A percentile compares a stretch with the other conserved stretches of the same genome.
Conservation (phyloP, 2,113 vertebrate species). For the Scolopax mira region DNA sequence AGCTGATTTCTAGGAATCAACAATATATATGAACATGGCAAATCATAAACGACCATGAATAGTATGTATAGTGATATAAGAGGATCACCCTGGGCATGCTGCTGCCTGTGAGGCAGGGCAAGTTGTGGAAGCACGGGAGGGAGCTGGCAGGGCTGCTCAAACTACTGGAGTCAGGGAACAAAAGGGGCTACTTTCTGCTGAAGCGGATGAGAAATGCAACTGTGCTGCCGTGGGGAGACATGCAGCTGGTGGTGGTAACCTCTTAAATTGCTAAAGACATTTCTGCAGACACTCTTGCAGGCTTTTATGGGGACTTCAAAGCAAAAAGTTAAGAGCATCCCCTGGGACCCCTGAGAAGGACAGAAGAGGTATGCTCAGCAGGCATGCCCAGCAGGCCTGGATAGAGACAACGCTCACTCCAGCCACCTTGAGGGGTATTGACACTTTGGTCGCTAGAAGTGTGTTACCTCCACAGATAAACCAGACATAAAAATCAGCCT, state of each 20-base stretch:
- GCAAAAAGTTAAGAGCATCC: fast-evolving
- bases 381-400: not conserved
- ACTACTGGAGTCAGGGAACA: fast-evolving
- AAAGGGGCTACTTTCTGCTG: not conserved
- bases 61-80: not conserved
- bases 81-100: fast-evolving
- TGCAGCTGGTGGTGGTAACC: not conserved
- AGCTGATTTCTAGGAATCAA: not conserved
- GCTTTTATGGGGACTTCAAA: not conserved
- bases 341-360: not conserved
- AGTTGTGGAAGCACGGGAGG: not conserved
- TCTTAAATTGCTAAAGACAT: not conserved
- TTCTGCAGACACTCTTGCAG: not conserved
- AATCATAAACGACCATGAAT: not conserved
- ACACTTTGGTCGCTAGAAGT: not conserved
- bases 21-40: not conserved
- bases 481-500: not conserved
- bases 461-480: fast-evolving
- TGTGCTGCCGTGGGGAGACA: not conserved
- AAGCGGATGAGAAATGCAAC: not conserved
- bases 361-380: not conserved
- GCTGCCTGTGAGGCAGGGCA: not conserved
- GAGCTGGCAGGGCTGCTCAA: not conserved
- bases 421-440: not conserved
- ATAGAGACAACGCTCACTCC: not conserved